Evolutionary conservation across 2,113 vertebrate species (phyloP), one percentile per base, ranked within the genome.

Genomic region (Callocephalon fimbriatum): DNA sequence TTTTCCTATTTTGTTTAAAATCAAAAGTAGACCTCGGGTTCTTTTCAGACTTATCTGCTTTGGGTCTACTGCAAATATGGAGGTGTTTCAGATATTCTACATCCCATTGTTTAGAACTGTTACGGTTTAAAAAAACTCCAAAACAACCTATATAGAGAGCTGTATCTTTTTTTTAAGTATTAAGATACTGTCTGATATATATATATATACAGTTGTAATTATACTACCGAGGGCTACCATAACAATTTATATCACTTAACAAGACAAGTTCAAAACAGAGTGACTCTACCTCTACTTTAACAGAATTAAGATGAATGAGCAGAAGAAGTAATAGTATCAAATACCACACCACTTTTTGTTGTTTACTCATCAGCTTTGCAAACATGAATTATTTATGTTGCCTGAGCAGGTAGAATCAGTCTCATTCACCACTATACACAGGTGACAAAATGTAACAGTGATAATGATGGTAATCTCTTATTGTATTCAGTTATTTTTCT

Each of bases 311-410:
- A 96, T 87, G 53, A 95, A 90, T 38, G 80, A 91, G 40, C 56
- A 40, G n/a, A 85, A n/a, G 77, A 82, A 94, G 40, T 37, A 72
- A 68, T 26, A 81, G 44, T 79, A 94, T 67, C 65, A 94, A 91
- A 88, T 50, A 65, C 50, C 44, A 62, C 53, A 88, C 86, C 14
- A 80, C 93, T 94, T 86, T 75, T 48, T 91, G 77, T 79, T 96
- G 67, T 92, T 96, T 82, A 47, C 45, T 85, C 90, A 85, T 90
- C 82, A 86, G 48, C 50, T 90, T 93, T 93, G 56, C 56, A 59
- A 92, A 29, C 47, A 96, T 94, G 74, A 94, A 94, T 96, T 90
- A 97, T 95, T 95, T 93, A 96, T 86, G 40, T 87, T 78, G 72
- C 22, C 61, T 91, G 68, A 91, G 61, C 53, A 61, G 50, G 47